Evolutionary conservation across 2,888 invertebrate species (phyloP).

Genomic region (Standfussiana lucernea): DNA sequence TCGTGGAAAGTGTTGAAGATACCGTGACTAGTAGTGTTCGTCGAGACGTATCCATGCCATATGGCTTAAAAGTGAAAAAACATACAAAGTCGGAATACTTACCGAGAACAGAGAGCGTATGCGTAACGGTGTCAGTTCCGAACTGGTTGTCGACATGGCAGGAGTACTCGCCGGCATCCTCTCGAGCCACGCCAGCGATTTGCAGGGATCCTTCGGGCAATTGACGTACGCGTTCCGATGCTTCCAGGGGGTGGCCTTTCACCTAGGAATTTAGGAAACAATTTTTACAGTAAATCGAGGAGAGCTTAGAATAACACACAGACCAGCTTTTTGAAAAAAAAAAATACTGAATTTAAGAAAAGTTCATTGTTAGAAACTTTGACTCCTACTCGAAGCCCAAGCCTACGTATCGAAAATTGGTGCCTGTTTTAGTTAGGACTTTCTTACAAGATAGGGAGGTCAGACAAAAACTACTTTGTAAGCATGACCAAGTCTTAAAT

Average conservation of each 20-base stretch:
- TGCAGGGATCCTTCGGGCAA: conserved; percentile 97
- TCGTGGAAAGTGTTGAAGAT: not conserved
- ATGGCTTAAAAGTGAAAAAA: not conserved
- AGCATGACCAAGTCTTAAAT: not conserved
- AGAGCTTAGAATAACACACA: not conserved
- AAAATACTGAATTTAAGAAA: not conserved
- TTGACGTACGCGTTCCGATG: conserved; percentile 95
- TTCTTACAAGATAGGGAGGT: too few species aligned
- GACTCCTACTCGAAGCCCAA: not conserved
- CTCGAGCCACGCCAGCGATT: conserved; percentile 96
- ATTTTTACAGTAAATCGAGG: not conserved
- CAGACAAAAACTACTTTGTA: too few species aligned
- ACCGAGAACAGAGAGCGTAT: conserved; percentile 96
- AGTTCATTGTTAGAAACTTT: not conserved
- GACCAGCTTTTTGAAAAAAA: not conserved
- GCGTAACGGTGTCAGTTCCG: conserved; percentile 97
- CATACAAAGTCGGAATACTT: conserved; percentile 50
- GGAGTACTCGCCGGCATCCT: conserved; percentile 98
- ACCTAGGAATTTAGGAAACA: conserved; percentile 81
- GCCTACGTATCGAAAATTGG: not conserved
- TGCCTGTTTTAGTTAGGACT: not conserved
- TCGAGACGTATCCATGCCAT: not conserved
- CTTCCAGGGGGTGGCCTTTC: conserved; percentile 94
- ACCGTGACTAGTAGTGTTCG: not conserved
- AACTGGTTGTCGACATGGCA: conserved; percentile 98